Conservation (phyloP, 1,140 invertebrate genomes). For the Drosophila azteca region DNA sequence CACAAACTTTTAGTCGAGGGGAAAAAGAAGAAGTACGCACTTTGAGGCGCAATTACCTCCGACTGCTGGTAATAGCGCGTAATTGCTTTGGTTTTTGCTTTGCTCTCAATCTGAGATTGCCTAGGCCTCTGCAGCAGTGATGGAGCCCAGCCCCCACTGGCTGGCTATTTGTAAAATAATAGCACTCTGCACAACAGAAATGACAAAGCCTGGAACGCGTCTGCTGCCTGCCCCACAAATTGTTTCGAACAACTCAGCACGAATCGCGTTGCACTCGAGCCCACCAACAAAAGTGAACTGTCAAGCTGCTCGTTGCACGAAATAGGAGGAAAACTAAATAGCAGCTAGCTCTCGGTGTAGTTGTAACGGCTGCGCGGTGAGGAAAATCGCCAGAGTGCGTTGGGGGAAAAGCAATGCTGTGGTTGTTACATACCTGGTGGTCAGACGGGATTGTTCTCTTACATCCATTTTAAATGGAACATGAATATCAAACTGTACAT, state of each 20-base stretch:
- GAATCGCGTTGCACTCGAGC: slow-evolving; percentile 62
- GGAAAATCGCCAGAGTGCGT: too few relatives aligned
- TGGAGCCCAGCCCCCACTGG: slow-evolving; percentile 40
- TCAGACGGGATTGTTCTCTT: too few relatives aligned
- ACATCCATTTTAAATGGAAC: too few relatives aligned
- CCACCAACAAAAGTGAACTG: slow-evolving; percentile 58
- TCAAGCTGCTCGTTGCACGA: slow-evolving; percentile 38
- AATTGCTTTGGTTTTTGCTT: slow-evolving; percentile 46
- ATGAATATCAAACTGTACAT: too few relatives aligned
- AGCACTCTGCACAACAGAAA: slow-evolving; percentile 53
- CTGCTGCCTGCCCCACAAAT: slow-evolving; percentile 45
- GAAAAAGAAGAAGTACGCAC: slow-evolving; percentile 56
- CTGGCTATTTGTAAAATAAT: slow-evolving; percentile 48
- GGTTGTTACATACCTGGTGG: too few relatives aligned
- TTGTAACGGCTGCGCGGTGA: slow-evolving; percentile 2
- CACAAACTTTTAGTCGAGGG: slow-evolving; percentile 19
- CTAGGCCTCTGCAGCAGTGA: slow-evolving; percentile 21
- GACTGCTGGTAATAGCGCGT: slow-evolving; percentile 5
- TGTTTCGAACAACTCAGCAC: slow-evolving; percentile 28
- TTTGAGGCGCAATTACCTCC: slow-evolving; percentile 50
- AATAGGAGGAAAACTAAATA: slow-evolving; percentile 42
- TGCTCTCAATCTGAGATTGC: slow-evolving; percentile 5
- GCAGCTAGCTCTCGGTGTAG: slow-evolving; percentile 30
- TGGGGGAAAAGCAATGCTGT: too few relatives aligned
- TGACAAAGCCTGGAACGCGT: slow-evolving; percentile 46